Conservation (phyloP, 2,797 vertebrate genomes). For the Acipenser oxyrinchus region DNA sequence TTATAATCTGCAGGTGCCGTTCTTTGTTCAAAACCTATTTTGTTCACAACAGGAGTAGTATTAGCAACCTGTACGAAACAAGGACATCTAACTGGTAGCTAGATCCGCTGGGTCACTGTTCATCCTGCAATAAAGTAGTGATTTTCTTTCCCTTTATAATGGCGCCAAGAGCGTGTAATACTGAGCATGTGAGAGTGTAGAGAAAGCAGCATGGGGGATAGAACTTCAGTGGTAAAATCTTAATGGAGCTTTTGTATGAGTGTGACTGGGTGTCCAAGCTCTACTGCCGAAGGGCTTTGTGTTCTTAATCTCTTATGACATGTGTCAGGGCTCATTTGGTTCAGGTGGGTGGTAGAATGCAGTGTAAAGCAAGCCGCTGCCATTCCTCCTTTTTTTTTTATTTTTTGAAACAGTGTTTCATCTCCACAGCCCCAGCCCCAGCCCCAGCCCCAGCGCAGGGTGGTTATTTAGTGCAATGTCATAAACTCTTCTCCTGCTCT, state of each 20-base stretch:
- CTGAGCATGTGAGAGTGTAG: too few relatives aligned
- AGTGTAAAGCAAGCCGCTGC: slow-evolving; percentile 34
- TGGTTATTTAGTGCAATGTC: slow-evolving; percentile 25
- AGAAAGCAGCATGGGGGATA: too few relatives aligned
- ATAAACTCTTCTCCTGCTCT: slow-evolving; percentile 16
- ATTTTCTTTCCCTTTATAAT: too few relatives aligned
- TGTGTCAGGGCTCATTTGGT: slow-evolving; percentile 41
- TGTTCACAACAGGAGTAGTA: too few relatives aligned
- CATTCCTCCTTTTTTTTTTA: slow-evolving; percentile 15
- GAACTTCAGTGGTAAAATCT: too few relatives aligned
- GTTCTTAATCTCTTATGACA: slow-evolving; percentile 42
- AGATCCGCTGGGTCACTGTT: too few relatives aligned
- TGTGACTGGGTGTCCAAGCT: slow-evolving; percentile 33
- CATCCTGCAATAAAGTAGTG: too few relatives aligned
- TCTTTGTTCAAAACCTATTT: too few relatives aligned
- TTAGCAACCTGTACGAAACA: too few relatives aligned
- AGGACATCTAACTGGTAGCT: too few relatives aligned
- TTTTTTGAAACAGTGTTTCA: slow-evolving; percentile 18
- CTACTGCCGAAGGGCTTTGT: slow-evolving; percentile 29
- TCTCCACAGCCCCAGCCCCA: slow-evolving; percentile 18
- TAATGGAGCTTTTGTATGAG: slow-evolving; percentile 22
- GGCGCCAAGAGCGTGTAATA: too few relatives aligned
- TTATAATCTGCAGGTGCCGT: too few relatives aligned
- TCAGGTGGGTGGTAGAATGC: slow-evolving; percentile 40
- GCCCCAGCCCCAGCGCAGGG: slow-evolving; percentile 14